Percentiles rank a stretch among this genome's conserved stretches.
Evolutionary conservation across 2,113 vertebrate genomes (phyloP).

Genomic region (Varanus salvator): DNA sequence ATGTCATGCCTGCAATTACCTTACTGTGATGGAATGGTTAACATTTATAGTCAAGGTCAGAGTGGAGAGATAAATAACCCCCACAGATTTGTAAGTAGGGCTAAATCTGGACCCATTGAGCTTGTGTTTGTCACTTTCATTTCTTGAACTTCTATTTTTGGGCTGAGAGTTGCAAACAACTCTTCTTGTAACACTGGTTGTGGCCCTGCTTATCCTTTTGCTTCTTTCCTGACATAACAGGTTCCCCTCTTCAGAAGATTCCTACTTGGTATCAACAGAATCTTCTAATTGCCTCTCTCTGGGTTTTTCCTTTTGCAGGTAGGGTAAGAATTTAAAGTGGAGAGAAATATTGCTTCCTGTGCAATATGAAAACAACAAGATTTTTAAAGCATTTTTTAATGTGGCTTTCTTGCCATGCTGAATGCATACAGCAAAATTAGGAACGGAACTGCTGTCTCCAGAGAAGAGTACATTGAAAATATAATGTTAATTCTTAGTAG

Average conservation of each 20-base stretch:
- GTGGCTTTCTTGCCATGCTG: constrained; percentile 20
- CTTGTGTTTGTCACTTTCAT: accelerated
- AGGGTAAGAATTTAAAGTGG: constrained; percentile 24
- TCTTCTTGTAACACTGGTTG: not conserved
- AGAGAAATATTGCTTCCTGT: constrained; percentile 10
- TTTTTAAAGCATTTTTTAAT: constrained; percentile 33
- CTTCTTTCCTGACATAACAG: accelerated
- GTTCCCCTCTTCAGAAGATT: not conserved
- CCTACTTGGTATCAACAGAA: not conserved
- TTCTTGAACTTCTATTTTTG: not conserved
- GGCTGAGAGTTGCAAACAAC: accelerated
- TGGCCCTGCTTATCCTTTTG: not conserved
- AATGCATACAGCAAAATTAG: constrained; percentile 48
- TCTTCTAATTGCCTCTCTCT: constrained; percentile 24
- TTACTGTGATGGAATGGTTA: not conserved
- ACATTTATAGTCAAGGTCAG: too few species aligned
- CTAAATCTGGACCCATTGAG: not conserved
- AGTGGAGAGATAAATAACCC: not conserved
- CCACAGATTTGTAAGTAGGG: not conserved
- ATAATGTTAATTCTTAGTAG: constrained; percentile 51
- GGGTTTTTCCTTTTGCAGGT: constrained; percentile 26
- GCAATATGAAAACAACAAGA: constrained; percentile 34
- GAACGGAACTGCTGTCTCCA: constrained; percentile 46
- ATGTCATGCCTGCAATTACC: not conserved
- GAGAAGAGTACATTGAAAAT: constrained; percentile 52